Base-by-base conservation (phyloP, 2,888 invertebrate genomes). In the Leptogaster cylindrica region DNA sequence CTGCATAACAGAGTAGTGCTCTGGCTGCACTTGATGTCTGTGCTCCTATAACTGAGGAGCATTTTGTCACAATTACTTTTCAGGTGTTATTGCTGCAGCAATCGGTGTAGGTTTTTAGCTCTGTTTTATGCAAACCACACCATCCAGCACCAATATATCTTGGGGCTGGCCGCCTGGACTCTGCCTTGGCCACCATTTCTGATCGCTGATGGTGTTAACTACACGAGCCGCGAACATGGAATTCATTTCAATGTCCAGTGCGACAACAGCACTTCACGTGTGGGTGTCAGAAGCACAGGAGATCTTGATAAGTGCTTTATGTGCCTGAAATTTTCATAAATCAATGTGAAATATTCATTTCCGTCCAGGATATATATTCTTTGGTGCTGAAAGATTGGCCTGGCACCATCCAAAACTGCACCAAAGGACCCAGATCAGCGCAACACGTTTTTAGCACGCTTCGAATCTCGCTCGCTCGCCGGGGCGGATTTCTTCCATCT, bases 61-160 rank as follows among this genome's bases (percentile, higher is more conserved):
- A 70, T 70, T 70, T 70, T 70, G 70, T 70, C 70, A 68, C 70
- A 67, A 70, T 70, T 70, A 70, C 65, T 50, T 69, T 65, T 65
- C 63, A 69, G 69, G 67, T 69, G 69, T 66, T 69, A 67, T 50
- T 48, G 48, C 48, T 48, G 33, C 48, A 33, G 36, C 48, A 64
- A 48, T 48, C 50, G 48, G 64, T 64, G 64, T 64, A 64, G 64
- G 64, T 25, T 64, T 23, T 48, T 48, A 64, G 48, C 50, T 64
- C 48, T 64, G 64, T 64, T 64, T 64, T 48, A 48, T 64, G 36
- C 61, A 61, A 61, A 61, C 61, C 41, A 44, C 61, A 44, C 41
- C 27, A 44, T n/a, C 16, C 44, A 61, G 20, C 61, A 20, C 36
- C 61, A 61, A 61, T 61, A 61, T 61, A 61, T 61, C 61, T 61